Evolutionary conservation across 2,113 vertebrate genomes (phyloP), one percentile per base, ranked within the genome.

Genomic region (Typhlomys cinereus): DNA sequence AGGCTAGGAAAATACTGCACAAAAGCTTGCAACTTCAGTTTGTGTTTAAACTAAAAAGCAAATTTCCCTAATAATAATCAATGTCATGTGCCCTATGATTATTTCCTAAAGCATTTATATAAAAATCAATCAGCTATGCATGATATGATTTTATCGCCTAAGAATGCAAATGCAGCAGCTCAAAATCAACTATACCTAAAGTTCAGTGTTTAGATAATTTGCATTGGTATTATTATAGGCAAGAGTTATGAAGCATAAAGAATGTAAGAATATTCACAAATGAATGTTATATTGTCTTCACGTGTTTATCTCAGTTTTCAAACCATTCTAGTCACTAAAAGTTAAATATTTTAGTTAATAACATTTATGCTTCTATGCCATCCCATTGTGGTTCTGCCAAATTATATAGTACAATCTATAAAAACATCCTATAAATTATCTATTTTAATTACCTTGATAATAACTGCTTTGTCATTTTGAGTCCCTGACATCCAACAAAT

Each of bases 31-130:
- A 88, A 81, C 41, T 66, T 76, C 69, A 36, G 18, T 39, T 79
- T 89, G n/a, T 81, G 25, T 76, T 95, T 81, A 87, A 84, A 81
- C 41, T 89, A 27, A 89, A 69, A 95, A 76, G 13, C 15, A 87
- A 95, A 96, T 71, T 52, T n/a, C 1, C 9, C 21, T 80, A 41
- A 14, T 57, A 76, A 6, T 46, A 59, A 75, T 52, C 54, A 86
- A 78, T 0, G n/a, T n/a, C 25, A 36, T 34, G 75, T 88, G 85
- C 90, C 44, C 69, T 88, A 31, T 94, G 59, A 91, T 82, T 82
- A 87, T 36, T 78, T 29, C 67, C 81, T 85, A 23, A 88, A 86
- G 61, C 21, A 78, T 31, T 46, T 39, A 4, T 44, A 69, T 62
- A 78, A 81, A 95, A 89, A 52, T 90, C 70, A 94, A 46, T 46